Evolutionary conservation across 92 coral and sea anemone genomes (phyloP).

Genomic region (Umimayanthus kanabou): DNA sequence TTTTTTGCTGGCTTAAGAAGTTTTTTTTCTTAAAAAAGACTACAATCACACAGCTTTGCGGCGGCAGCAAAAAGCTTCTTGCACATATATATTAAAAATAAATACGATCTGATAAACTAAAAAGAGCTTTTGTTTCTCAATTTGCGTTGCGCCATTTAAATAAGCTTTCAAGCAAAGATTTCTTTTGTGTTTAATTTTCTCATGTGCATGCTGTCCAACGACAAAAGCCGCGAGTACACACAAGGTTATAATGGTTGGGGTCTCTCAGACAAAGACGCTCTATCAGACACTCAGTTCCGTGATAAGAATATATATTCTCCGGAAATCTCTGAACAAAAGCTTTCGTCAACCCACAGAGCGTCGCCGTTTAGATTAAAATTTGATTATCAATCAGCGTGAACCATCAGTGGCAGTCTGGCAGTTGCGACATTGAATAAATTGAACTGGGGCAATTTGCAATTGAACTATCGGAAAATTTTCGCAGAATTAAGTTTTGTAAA

Average conservation of each 20-base stretch:
- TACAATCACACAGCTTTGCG: background rate
- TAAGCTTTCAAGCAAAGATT: slow-evolving; percentile 16
- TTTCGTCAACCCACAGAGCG: slow-evolving; percentile 10
- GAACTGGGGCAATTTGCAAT: background rate
- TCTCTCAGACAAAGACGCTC: slow-evolving; percentile 18
- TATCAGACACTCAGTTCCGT: slow-evolving; percentile 29
- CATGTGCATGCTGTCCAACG: slow-evolving; percentile 11
- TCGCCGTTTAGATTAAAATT: background rate
- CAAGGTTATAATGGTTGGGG: background rate
- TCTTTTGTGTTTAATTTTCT: slow-evolving; percentile 20
- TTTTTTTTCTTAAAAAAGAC: background rate
- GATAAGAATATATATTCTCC: slow-evolving; percentile 25
- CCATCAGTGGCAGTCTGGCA: background rate
- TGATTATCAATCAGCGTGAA: slow-evolving; percentile 28
- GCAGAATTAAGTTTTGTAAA: background rate
- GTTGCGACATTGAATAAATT: slow-evolving; percentile 1
- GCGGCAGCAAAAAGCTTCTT: slow-evolving; percentile 8
- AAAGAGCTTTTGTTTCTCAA: slow-evolving; percentile 14
- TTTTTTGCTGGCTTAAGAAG: background rate
- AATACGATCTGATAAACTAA: slow-evolving; percentile 20
- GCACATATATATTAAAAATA: slow-evolving; percentile 10
- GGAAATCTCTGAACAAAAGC: slow-evolving; percentile 31
- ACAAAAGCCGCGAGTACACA: slow-evolving; percentile 22
- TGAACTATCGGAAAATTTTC: background rate
- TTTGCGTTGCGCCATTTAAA: slow-evolving; percentile 14